Conservation (phyloP, 2,888 invertebrate genomes). For the Eumerus sabulonum region DNA sequence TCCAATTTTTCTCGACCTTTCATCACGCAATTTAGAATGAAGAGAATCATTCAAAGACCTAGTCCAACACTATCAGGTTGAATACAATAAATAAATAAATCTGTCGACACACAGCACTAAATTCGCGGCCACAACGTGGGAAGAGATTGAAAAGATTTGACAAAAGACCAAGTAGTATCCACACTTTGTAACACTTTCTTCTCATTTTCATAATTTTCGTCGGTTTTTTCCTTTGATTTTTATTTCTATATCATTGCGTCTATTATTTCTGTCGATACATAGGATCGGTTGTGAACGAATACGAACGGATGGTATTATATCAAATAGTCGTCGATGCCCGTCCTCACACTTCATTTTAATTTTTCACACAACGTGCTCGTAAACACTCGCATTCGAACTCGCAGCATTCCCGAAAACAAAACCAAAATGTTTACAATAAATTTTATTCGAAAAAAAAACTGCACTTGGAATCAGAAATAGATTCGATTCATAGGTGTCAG, state of each 20-base stretch:
- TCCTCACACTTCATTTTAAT: constrained; percentile 45
- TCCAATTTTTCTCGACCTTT: background rate
- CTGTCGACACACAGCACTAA: constrained; percentile 8
- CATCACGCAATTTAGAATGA: constrained; percentile 6
- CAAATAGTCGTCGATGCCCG: constrained; percentile 37
- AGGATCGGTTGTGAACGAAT: too few species aligned
- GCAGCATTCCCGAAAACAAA: constrained; percentile 9
- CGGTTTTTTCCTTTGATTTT: constrained; percentile 36
- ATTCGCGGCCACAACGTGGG: background rate
- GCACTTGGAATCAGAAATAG: constrained; percentile 20
- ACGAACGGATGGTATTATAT: constrained; percentile 16
- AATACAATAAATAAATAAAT: constrained; percentile 13
- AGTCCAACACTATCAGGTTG: constrained; percentile 1
- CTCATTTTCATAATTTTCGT: constrained; percentile 22
- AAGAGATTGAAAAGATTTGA: constrained; percentile 53
- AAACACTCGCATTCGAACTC: too few species aligned
- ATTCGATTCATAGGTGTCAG: constrained; percentile 2
- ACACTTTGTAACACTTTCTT: constrained; percentile 12
- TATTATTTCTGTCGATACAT: constrained; percentile 21
- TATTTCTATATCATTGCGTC: constrained; percentile 61
- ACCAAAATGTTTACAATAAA: background rate
- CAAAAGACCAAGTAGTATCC: constrained; percentile 22
- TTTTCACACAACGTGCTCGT: constrained; percentile 4
- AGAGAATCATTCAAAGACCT: background rate
- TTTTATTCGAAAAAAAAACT: constrained; percentile 16